Evolutionary conservation across 92 coral and sea anemone species (phyloP), one percentile per base, ranked within the genome.

Genomic region (Blastomussa wellsi): DNA sequence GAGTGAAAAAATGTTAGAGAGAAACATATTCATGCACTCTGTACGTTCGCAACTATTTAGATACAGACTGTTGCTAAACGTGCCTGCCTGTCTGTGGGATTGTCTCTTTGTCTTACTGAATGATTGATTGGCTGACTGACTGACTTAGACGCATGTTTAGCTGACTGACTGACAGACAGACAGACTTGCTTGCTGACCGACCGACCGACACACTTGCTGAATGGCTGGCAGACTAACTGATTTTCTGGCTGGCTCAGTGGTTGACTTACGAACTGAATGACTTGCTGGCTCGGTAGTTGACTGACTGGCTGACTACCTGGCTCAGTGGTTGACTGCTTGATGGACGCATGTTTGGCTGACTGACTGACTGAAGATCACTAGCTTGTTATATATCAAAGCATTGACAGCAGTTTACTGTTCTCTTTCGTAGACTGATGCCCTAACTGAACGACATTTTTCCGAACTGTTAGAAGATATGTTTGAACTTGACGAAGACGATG

Each of bases 391-490:
- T 24, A 14, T 57, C 8, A 57, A 4, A 57, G 29, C 29, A 57
- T 22, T 7, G 68, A 62, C 0, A 8, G 65, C 28, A 16, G 5
- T 52, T 72, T 36, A 22, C 15, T 74, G 57, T 44, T 28, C 13
- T 8, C 19, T 42, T 19, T 20, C n/a, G 59, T 41, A 62, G 42
- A 17, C 60, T 0, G 80, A 71, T 7, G 7, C 17, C 31, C 44
- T 95, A 16, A 92, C 88, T 39, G 86, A 77, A 13, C 74, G 51
- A 12, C 52, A 68, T 2, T 92, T 96, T 66, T 48, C 82, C 12
- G 65, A 78, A 13, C 72, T 79, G 68, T 49, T 80, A 20, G 88
- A 92, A 35, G 79, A 89, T 66, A 4, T 72, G 29, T 90, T 94
- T 37, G 69, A 67, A 1, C 51, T 83, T 19, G 95, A 88, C 0